Evolutionary conservation across 2,113 vertebrate species (phyloP), one percentile per base, ranked within the genome.

Genomic region (Typhlomys cinereus): DNA sequence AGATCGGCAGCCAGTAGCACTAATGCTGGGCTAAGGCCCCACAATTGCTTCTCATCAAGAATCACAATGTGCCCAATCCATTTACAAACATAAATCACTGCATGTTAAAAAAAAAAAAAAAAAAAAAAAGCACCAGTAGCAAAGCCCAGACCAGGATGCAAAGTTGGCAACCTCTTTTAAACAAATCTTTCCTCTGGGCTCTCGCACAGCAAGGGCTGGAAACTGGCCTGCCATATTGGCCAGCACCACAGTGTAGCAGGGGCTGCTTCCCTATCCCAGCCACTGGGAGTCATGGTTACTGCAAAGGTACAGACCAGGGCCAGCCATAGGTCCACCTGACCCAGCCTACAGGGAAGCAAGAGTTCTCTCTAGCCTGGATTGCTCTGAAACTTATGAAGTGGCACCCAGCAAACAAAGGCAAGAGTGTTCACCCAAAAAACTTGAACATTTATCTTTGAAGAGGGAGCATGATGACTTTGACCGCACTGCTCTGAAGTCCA

Each of bases 1-100:
- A 64, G 79, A 88, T 50, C 46, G 59, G 64, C 57, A 50, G 75
- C n/a, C 1, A 17, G 83, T 2, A 41, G 54, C 73, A 57, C 29
- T 52, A 17, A 18, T 9, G 54, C 66, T 4, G 6, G 80, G 70
- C 84, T 70, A 46, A 12, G 0, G 95, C 75, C 87, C 41, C 7
- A 50, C 91, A 48, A 7, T 0, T 48, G 48, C 89, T 91, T 90
- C 18, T 12, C 90, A 88, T 18, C 27, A n/a, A 89, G 83, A 79
- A 75, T 61, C n/a, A 76, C 92, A 7, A 76, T 2, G 44, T 73
- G 85, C 29, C 62, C n/a, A 0, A 90, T 46, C 41, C 54, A 91
- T 67, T 90, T 76, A 79, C 89, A 97, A 92, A 92, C 76, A 95
- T 36, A 89, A 94, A 90, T 91, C 85, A 92, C 61, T 69, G 48